These are phyloP conservation scores for Odontamblyopus rebecca DNA, from an alignment of 2,797 vertebrate species.

Conservation along the genomic window DNA sequence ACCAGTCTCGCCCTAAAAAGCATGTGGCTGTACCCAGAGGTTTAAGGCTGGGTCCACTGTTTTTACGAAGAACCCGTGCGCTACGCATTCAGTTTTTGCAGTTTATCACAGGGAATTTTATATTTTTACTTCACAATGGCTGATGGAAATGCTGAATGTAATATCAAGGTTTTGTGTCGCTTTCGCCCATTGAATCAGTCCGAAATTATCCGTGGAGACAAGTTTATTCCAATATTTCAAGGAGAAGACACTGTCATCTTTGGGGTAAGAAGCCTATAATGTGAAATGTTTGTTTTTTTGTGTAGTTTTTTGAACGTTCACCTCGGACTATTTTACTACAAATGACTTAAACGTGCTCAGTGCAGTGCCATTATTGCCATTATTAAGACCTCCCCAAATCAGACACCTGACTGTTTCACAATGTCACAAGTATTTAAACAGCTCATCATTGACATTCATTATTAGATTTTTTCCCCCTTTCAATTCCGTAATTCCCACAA, in stretches of 20 bases:
- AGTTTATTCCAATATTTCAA: conserved; percentile 90
- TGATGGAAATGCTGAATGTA: conserved; percentile 88
- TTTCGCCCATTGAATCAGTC: conserved; percentile 91
- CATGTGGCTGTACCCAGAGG: conserved; percentile 39
- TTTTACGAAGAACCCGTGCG: conserved; percentile 10
- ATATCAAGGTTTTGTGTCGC: conserved; percentile 94
- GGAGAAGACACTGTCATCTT: conserved; percentile 89
- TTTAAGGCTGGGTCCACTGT: conserved; percentile 27
- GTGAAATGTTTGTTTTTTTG: conserved; percentile 2
- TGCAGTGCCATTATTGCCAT: background rate
- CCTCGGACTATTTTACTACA: too few species aligned
- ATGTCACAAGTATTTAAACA: conserved; percentile 14
- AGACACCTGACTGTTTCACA: conserved; percentile 1
- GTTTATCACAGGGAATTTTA: conserved; percentile 23
- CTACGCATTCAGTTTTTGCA: conserved; percentile 15
- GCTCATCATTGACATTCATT: conserved; percentile 8
- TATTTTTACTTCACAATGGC: conserved; percentile 77
- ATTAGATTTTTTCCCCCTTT: background rate
- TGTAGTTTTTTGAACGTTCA: background rate
- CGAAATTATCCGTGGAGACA: conserved; percentile 89
- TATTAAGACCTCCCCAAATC: conserved; percentile 11
- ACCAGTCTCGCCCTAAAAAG: conserved; percentile 24
- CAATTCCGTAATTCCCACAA: conserved; percentile 21
- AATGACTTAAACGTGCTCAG: background rate
- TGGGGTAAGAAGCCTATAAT: conserved; percentile 79